Percentiles rank a stretch among this genome's conserved stretches.
Conservation (phyloP, 2,888 invertebrate genomes). For the Acleris cristana region DNA sequence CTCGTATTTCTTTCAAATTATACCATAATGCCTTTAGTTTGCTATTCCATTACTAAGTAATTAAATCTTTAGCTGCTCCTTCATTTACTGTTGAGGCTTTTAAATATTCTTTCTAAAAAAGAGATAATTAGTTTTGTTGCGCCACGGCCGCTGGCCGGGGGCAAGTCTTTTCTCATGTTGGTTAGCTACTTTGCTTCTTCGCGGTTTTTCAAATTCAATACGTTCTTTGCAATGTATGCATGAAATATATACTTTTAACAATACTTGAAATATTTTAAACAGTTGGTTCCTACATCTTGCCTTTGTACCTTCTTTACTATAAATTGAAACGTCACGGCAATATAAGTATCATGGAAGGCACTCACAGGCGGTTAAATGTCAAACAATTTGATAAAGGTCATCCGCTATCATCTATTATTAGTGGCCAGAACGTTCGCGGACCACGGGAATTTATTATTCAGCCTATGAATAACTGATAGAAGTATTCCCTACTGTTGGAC, state of each 20-base stretch:
- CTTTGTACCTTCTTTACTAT: neutral
- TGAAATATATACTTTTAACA: too few species aligned
- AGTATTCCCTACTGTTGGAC: conserved; percentile 44
- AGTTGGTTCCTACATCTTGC: too few species aligned
- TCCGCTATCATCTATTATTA: conserved; percentile 62
- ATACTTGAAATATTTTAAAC: too few species aligned
- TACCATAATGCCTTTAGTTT: conserved; percentile 20
- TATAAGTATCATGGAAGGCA: conserved; percentile 34
- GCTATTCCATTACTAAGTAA: conserved; percentile 32
- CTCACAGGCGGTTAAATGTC: conserved; percentile 51
- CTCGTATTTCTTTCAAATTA: conserved; percentile 14
- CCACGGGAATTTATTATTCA: conserved; percentile 50
- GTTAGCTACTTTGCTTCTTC: conserved; percentile 17
- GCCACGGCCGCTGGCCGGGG: conserved; percentile 1
- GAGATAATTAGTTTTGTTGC: conserved; percentile 35
- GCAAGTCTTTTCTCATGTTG: conserved; percentile 25
- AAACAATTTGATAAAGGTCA: conserved; percentile 69
- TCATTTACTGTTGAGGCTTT: conserved; percentile 32
- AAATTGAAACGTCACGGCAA: conserved; percentile 27
- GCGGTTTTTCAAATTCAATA: conserved; percentile 2
- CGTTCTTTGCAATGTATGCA: neutral
- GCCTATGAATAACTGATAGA: conserved; percentile 57
- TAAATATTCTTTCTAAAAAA: conserved; percentile 24
- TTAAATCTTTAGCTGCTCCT: conserved; percentile 30
- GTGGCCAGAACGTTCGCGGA: conserved; percentile 40